These are phyloP conservation scores for Gorsachius magnificus DNA, from an alignment of 2,797 vertebrate genomes.

Conservation along the genomic window DNA sequence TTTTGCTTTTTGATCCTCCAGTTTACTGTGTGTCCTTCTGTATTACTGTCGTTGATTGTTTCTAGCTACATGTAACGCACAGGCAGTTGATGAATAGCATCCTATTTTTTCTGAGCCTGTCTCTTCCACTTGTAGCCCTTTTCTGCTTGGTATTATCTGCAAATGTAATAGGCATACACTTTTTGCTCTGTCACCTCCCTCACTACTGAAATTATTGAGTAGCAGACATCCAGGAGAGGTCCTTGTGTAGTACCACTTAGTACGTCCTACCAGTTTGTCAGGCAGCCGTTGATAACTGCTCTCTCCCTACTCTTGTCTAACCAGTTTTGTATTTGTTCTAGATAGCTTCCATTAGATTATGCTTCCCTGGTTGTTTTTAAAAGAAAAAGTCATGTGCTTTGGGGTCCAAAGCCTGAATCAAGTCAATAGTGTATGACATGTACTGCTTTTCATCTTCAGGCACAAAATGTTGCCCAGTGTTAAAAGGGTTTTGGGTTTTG, in stretches of 20 bases:
- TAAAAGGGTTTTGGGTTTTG: neutral
- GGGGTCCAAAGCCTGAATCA: neutral
- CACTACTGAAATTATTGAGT: neutral
- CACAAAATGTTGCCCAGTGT: neutral
- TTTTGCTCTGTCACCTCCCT: neutral
- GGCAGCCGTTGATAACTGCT: neutral
- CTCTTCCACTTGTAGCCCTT: neutral
- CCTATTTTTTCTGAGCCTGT: accelerated
- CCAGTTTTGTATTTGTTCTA: neutral
- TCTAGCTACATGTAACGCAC: accelerated
- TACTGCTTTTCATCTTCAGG: neutral
- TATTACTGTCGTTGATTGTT: neutral
- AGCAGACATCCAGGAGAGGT: neutral
- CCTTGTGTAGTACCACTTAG: neutral
- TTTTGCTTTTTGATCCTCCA: neutral
- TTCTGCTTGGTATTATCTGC: neutral
- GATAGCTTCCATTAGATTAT: neutral
- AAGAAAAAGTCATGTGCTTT: neutral
- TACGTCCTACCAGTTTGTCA: neutral
- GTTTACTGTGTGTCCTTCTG: neutral
- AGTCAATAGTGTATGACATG: neutral
- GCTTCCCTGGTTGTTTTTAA: neutral
- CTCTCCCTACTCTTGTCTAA: neutral
- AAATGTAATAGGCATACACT: neutral
- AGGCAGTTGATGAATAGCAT: neutral